Percentiles rank a stretch among this genome's conserved stretches.
These are phyloP conservation scores for Marmota flaviventris DNA, from an alignment of 2,113 vertebrate genomes.

Conservation along the genomic window DNA sequence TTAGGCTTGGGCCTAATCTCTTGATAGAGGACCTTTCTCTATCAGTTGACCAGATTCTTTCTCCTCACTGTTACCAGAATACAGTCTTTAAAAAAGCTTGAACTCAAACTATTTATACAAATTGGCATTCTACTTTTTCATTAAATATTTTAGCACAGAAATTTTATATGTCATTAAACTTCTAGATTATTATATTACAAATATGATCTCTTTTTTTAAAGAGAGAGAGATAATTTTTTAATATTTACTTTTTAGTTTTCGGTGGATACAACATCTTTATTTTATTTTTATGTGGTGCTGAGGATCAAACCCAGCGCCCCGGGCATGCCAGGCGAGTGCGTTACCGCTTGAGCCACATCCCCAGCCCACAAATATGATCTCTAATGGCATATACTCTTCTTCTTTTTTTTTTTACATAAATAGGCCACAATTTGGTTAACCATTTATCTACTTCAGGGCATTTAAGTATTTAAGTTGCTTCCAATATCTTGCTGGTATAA, in stretches of 20 bases:
- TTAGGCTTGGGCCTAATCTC: neutral
- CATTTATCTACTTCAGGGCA: neutral
- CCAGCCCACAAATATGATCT: slow-evolving; percentile 27
- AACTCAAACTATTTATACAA: slow-evolving; percentile 31
- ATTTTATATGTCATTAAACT: slow-evolving; percentile 49
- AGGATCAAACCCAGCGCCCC: too few relatives aligned
- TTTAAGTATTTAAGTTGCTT: neutral
- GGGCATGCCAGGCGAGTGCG: too few relatives aligned
- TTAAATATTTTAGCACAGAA: slow-evolving; percentile 45
- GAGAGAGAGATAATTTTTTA: too few relatives aligned
- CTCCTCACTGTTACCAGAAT: neutral
- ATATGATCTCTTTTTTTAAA: neutral
- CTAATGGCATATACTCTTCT: slow-evolving; percentile 26
- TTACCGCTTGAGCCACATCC: too few relatives aligned
- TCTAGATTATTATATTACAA: slow-evolving; percentile 47
- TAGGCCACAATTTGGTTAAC: neutral
- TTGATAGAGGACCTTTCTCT: neutral
- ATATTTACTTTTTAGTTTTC: too few relatives aligned
- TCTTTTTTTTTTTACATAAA: slow-evolving; percentile 28
- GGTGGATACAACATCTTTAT: too few relatives aligned
- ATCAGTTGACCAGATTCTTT: slow-evolving; percentile 17
- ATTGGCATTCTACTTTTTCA: slow-evolving; percentile 43
- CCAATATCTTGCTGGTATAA: slow-evolving; percentile 24
- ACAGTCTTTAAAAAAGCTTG: neutral
- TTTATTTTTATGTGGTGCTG: too few relatives aligned